phyloP scores from a whole-genome alignment of 2,797 vertebrate species.

The Molossus alvarezi region DNA sequence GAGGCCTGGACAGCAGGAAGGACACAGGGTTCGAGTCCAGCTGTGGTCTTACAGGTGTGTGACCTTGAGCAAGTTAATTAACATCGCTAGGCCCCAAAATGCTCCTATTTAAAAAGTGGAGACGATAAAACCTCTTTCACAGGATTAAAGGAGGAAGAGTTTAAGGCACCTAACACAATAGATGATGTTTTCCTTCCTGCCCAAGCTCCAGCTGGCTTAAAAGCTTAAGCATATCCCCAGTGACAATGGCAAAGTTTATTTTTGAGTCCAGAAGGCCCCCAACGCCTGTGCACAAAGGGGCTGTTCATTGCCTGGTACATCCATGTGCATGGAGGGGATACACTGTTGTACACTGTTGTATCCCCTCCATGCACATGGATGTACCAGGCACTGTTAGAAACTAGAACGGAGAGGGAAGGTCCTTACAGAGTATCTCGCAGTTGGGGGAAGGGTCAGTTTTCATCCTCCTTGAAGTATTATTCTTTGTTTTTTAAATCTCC shows the following conservation, averaged over 20 bases:
- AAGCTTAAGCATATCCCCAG: conserved; percentile 18
- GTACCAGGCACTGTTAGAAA: not conserved
- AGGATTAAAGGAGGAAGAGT: conserved; percentile 29
- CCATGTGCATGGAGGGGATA: too few species aligned
- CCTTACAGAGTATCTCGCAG: not conserved
- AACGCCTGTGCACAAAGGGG: not conserved
- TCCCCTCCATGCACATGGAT: not conserved
- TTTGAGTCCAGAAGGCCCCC: not conserved
- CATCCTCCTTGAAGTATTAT: not conserved
- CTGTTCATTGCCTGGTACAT: too few species aligned
- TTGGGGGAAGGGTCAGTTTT: not conserved
- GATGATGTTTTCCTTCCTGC: not conserved
- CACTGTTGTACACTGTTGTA: too few species aligned
- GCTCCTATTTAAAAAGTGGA: conserved; percentile 52
- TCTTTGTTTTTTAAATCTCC: conserved; percentile 8
- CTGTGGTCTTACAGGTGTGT: not conserved
- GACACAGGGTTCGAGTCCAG: not conserved
- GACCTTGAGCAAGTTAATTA: conserved; percentile 56
- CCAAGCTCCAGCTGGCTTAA: conserved; percentile 11
- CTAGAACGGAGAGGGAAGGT: not conserved
- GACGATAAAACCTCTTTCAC: conserved; percentile 9
- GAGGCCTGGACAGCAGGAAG: not conserved
- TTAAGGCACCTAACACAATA: not conserved
- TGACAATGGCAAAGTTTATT: conserved; percentile 16
- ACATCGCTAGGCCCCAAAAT: not conserved